phyloP scores from a whole-genome alignment of 2,113 vertebrate genomes.

The Osmerus mordax region DNA sequence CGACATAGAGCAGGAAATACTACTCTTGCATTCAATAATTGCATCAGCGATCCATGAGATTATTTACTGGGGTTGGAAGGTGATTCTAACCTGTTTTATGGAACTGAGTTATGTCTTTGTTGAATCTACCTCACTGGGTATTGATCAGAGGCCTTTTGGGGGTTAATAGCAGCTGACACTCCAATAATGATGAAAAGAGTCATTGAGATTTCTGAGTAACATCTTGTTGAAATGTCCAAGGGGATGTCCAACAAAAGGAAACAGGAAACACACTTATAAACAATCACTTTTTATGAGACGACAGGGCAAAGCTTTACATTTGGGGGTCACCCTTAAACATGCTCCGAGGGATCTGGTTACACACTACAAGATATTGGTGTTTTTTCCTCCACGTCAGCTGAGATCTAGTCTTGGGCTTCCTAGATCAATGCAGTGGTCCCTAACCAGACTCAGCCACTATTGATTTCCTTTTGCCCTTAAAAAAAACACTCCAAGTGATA shows the following conservation, averaged over 20 bases:
- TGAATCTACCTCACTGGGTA: conserved; percentile 49
- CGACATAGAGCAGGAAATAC: conserved; percentile 43
- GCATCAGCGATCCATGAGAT: conserved; percentile 57
- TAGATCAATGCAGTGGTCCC: conserved; percentile 72
- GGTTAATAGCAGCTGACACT: conserved; percentile 75
- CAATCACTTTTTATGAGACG: conserved; percentile 37
- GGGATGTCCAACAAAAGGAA: conserved; percentile 33
- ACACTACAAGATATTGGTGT: conserved; percentile 33
- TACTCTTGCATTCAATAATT: conserved; percentile 50
- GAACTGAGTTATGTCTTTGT: conserved; percentile 59
- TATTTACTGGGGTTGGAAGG: conserved; percentile 60
- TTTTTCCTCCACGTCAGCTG: conserved; percentile 21
- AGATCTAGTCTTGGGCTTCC: conserved; percentile 44
- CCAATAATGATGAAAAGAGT: conserved; percentile 66
- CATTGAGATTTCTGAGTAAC: conserved; percentile 56
- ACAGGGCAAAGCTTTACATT: conserved; percentile 33
- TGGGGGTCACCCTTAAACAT: conserved; percentile 50
- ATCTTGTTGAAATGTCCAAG: conserved; percentile 33
- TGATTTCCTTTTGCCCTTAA: conserved; percentile 64
- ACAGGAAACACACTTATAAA: conserved; percentile 49
- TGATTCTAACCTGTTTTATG: conserved; percentile 63
- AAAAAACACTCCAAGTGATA: conserved; percentile 70
- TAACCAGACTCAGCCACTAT: conserved; percentile 70
- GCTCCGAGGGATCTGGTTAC: conserved; percentile 39
- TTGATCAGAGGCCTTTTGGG: conserved; percentile 61